A percentile compares a stretch with the other conserved stretches of the same genome.
phyloP scores from a whole-genome alignment of 1,140 invertebrate genomes.

The Hesperophylax magnus region DNA sequence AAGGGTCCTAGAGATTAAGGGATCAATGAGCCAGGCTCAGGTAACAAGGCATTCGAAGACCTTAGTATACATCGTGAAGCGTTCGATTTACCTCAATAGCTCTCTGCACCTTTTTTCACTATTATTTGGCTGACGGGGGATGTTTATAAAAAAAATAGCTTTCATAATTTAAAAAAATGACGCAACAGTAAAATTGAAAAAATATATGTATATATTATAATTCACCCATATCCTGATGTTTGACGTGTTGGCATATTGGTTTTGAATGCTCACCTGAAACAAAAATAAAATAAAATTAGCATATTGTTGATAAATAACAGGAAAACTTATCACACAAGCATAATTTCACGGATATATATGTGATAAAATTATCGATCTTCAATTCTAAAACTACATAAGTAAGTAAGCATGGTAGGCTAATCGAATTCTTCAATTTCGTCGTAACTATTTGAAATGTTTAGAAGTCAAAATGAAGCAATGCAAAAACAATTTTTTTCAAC shows the following conservation, averaged over 20 bases:
- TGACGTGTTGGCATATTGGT: neutral
- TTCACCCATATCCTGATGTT: neutral
- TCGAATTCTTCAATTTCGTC: too few relatives aligned
- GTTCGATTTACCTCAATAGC: neutral
- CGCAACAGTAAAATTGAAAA: neutral
- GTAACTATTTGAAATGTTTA: too few relatives aligned
- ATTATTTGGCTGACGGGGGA: too few relatives aligned
- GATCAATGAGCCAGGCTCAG: neutral
- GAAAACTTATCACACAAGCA: neutral
- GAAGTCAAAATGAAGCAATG: too few relatives aligned
- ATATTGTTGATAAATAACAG: neutral
- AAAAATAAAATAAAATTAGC: constrained; percentile 15
- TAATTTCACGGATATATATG: too few relatives aligned
- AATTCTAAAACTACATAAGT: too few relatives aligned
- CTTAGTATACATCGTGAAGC: constrained; percentile 5
- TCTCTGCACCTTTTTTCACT: neutral
- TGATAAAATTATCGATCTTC: too few relatives aligned
- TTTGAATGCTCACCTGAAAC: constrained; percentile 9
- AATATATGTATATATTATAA: neutral
- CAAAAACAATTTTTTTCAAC: too few relatives aligned
- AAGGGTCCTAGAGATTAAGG: neutral
- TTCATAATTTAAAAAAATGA: neutral
- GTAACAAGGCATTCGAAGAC: neutral
- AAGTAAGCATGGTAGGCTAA: too few relatives aligned
- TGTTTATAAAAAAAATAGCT: too few relatives aligned